Percentiles rank a stretch among this genome's conserved stretches.
phyloP scores from a whole-genome alignment of 2,113 vertebrate species.

The Corydoras maculifer region DNA sequence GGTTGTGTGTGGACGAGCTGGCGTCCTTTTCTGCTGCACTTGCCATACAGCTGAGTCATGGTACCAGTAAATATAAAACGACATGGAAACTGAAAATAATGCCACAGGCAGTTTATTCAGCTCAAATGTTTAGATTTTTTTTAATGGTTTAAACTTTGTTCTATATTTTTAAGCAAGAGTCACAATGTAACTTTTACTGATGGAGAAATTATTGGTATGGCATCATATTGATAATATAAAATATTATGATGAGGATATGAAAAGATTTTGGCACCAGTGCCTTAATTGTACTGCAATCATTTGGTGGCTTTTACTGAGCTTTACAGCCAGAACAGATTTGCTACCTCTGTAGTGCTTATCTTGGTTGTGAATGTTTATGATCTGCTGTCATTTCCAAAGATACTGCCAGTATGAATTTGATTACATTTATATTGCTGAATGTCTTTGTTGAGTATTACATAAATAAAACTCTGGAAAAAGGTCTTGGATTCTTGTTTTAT shows the following conservation, averaged over 20 bases:
- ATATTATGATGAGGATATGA: conserved; percentile 9
- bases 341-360: conserved; percentile 16
- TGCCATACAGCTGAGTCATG: conserved; percentile 11
- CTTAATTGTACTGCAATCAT: conserved; percentile 1
- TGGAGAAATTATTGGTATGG: background rate
- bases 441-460: conserved; percentile 8
- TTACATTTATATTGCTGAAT: conserved; percentile 36
- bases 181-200: background rate
- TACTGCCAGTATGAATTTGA: conserved; percentile 13
- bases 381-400: conserved; percentile 39
- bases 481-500: background rate
- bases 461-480: conserved; percentile 18
- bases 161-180: background rate
- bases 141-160: background rate
- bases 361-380: conserved; percentile 19
- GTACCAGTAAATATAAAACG: conserved; percentile 11
- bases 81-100: conserved; percentile 12
- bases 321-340: conserved; percentile 11
- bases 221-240: background rate
- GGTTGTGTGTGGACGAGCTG: background rate
- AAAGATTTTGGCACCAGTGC: conserved; percentile 7
- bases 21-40: background rate
- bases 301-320: background rate
- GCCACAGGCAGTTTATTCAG: conserved; percentile 17
- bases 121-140: conserved; percentile 5